phyloP scores from a whole-genome alignment of 2,888 invertebrate genomes.

The Melinaea marsaeus region DNA sequence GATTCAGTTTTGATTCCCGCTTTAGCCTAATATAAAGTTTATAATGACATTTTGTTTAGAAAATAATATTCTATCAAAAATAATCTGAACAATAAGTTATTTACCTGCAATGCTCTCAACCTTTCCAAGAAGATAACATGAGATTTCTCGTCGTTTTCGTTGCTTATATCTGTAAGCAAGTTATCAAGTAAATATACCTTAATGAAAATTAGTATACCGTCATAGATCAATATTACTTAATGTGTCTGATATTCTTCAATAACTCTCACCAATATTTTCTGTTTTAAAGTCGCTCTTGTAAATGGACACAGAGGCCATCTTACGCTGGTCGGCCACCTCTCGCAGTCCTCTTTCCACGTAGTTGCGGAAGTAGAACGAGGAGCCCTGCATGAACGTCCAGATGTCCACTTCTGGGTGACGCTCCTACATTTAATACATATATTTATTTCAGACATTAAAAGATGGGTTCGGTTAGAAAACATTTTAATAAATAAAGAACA shows the following conservation, averaged over 20 bases:
- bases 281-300: conserved; percentile 62
- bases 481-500: too few species aligned
- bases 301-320: conserved; percentile 54
- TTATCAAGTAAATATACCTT: conserved; percentile 5
- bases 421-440: conserved; percentile 53
- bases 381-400: conserved; percentile 89
- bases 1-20: conserved; percentile 66
- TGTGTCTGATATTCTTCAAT: too few species aligned
- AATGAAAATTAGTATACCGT: not conserved
- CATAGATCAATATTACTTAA: too few species aligned
- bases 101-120: conserved; percentile 65
- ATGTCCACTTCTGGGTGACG: conserved; percentile 91
- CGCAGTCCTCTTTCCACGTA: conserved; percentile 87
- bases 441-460: too few species aligned
- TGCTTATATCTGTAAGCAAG: conserved; percentile 62
- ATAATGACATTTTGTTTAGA: conserved; percentile 5
- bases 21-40: conserved; percentile 53
- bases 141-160: conserved; percentile 69
- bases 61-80: conserved; percentile 1
- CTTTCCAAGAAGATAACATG: conserved; percentile 67
- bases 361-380: conserved; percentile 91
- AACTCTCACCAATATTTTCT: conserved; percentile 55
- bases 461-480: too few species aligned
- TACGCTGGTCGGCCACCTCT: conserved; percentile 69
- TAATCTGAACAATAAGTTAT: not conserved